phyloP scores from a whole-genome alignment of 2,797 vertebrate genomes.

The Tokudaia muenninki region DNA sequence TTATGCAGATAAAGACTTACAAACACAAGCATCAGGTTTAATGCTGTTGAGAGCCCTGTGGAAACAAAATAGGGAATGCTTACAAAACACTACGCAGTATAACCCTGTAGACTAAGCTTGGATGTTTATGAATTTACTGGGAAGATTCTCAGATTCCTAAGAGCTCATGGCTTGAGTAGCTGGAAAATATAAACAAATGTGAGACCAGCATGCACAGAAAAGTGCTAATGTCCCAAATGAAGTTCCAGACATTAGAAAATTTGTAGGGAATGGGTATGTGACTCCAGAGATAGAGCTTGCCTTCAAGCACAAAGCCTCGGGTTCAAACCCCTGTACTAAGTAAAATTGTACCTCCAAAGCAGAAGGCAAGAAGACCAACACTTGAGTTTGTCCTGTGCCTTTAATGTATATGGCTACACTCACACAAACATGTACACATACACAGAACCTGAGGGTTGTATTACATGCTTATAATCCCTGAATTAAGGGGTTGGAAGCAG shows the following conservation, averaged over 20 bases:
- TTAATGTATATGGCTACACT: neutral
- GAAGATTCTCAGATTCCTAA: conserved; percentile 43
- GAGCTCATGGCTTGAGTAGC: neutral
- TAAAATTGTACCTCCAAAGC: neutral
- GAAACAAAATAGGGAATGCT: conserved; percentile 71
- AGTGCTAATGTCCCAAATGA: neutral
- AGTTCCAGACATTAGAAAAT: neutral
- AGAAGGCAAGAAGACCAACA: neutral
- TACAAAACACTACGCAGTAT: neutral
- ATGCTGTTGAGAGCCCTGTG: conserved; percentile 91
- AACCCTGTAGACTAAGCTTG: conserved; percentile 29
- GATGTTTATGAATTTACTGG: conserved; percentile 17
- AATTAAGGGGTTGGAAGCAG: neutral
- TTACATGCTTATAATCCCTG: neutral
- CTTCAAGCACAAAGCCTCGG: neutral
- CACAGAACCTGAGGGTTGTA: neutral
- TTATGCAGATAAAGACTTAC: conserved; percentile 82
- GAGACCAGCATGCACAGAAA: neutral
- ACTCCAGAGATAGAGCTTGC: neutral
- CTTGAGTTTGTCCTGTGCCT: neutral
- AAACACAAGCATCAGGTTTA: conserved; percentile 81
- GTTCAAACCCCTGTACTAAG: neutral
- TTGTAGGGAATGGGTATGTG: neutral
- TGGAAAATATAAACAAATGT: conserved; percentile 20
- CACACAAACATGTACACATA: neutral